These are phyloP conservation scores for Aldabrachelys gigantea DNA, from an alignment of 2,113 vertebrate genomes.

Conservation along the genomic window DNA sequence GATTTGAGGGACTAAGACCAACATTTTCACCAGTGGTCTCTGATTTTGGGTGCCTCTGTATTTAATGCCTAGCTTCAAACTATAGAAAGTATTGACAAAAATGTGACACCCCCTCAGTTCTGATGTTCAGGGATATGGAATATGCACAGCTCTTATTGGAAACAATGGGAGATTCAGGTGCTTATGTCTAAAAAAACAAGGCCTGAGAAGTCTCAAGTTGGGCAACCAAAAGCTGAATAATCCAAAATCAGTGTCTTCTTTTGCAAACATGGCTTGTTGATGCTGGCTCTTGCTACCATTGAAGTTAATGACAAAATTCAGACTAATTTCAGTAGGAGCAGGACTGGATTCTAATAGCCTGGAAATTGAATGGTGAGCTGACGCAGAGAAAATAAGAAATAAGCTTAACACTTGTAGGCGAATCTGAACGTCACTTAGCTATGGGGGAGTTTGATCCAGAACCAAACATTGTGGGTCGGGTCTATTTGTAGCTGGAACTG, in stretches of 20 bases:
- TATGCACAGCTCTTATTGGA: background rate
- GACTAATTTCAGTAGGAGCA: background rate
- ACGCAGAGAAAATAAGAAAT: background rate
- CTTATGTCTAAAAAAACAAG: background rate
- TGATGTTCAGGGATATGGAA: background rate
- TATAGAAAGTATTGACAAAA: background rate
- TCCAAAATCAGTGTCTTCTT: background rate
- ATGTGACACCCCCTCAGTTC: background rate
- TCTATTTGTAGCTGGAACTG: background rate
- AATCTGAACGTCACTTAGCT: background rate
- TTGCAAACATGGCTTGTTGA: background rate
- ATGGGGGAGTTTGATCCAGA: background rate
- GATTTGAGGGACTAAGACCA: background rate
- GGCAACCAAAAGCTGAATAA: background rate
- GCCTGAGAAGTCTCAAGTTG: background rate
- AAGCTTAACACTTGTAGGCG: background rate
- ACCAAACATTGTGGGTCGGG: background rate
- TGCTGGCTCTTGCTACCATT: accelerated
- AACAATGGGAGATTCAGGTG: background rate
- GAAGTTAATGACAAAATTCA: background rate
- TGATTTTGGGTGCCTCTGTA: background rate
- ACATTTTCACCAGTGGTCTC: background rate
- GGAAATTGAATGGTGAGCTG: background rate
- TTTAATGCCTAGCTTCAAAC: background rate
- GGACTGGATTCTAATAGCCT: background rate